Evolutionary conservation across 2,113 vertebrate genomes (phyloP), one percentile per base, ranked within the genome.

Genomic region (Hippocampus zosterae): DNA sequence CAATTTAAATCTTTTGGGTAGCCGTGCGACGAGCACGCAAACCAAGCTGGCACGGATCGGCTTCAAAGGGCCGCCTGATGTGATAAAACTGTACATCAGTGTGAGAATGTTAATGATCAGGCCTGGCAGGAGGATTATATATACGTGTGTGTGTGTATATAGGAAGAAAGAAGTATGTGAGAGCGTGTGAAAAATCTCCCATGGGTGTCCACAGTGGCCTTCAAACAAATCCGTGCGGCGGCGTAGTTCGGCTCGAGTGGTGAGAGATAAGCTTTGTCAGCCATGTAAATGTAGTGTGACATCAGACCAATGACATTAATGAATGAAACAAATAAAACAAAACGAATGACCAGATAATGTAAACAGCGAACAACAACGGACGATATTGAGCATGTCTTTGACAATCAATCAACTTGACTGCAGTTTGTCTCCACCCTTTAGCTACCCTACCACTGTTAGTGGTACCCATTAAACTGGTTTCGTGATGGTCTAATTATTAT

Each of bases 81-180:
- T 69, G 85, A 86, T 90, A 84, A 89, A 84, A 86, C 78, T 85
- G 71, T 78, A 68, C 81, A 75, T 81, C 83, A 75, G 18, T 80
- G 73, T 80, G 85, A 89, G 86, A 90, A 90, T 90, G 87, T 90
- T 89, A 89, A 88, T 85, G 81, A 88, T 85, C 74, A 72, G 73
- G 19, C 66, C 78, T 74, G 73, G 80, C 69, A 79, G 71, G 72
- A 71, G 71, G 74, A 84, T 80, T 87, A 88, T 74, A 73, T 82
- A 82, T 84, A 83, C 9, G 16, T 60, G 33, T 37, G 27, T 40
- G 18, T 9, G 41, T 40, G 29, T 37, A 29, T 61, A 42, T 15
- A 42, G 61, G 21, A 9, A 42, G 61, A 62, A 23, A 55, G 71
- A 82, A 75, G 69, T 68, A 70, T 75, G 80, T 77, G 85, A 81